A percentile compares a stretch with the other conserved stretches of the same genome.
These are phyloP conservation scores for Siphamia tubifer DNA, from an alignment of 2,113 vertebrate genomes.

Conservation along the genomic window DNA sequence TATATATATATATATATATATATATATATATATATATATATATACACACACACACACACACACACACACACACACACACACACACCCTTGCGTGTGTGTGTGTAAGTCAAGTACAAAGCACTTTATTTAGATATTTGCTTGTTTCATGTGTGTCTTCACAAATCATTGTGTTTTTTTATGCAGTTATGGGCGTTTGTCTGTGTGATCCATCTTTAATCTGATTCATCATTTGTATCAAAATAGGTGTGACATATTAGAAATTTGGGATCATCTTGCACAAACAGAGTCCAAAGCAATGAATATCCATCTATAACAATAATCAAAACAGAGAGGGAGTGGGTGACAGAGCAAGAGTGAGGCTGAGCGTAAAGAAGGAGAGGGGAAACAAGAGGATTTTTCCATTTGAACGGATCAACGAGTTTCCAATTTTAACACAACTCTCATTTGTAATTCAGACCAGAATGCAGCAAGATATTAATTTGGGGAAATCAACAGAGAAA, in stretches of 20 bases:
- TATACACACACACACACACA: too few relatives aligned
- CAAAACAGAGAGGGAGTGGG: not conserved
- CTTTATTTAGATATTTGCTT: not conserved
- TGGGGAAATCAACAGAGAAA: conserved; percentile 65
- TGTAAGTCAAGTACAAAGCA: not conserved
- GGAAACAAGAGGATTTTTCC: not conserved
- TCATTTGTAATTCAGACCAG: conserved; percentile 65
- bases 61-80: too few relatives aligned
- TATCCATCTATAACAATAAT: conserved; percentile 6
- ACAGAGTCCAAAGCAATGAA: conserved; percentile 32
- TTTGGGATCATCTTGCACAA: conserved; percentile 2
- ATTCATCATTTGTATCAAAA: conserved; percentile 5
- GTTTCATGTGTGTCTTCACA: not conserved
- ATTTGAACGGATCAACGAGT: conserved; percentile 55
- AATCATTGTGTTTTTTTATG: not conserved
- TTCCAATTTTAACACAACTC: conserved; percentile 61
- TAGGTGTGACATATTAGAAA: conserved; percentile 40
- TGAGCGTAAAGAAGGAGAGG: not conserved
- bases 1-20: too few relatives aligned
- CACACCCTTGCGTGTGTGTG: too few relatives aligned
- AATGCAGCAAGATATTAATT: conserved; percentile 60
- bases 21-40: too few relatives aligned
- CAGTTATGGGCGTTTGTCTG: not conserved
- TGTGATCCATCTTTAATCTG: not conserved
- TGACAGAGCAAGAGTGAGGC: not conserved